Evolutionary conservation across 92 coral and sea anemone species (phyloP).

Genomic region (Umimayanthus kanabou): DNA sequence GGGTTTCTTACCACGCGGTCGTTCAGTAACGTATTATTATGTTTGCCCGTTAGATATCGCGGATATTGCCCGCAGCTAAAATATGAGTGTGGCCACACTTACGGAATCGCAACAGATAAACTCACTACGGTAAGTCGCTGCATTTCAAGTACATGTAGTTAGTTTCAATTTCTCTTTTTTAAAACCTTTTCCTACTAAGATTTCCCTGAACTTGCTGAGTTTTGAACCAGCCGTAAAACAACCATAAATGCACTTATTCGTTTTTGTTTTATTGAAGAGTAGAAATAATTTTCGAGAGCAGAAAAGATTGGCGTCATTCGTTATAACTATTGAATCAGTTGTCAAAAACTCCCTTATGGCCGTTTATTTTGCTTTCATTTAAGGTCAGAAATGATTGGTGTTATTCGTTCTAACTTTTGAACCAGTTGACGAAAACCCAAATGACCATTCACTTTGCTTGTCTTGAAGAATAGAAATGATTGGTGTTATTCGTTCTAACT

Average conservation of each 20-base stretch:
- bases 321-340: not conserved
- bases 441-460: not conserved
- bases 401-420: not conserved
- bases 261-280: not conserved
- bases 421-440: no score
- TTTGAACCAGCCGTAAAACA: not conserved
- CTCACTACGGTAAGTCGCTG: slow-evolving; percentile 77
- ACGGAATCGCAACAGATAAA: slow-evolving; percentile 96
- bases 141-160: not conserved
- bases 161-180: not conserved
- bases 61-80: slow-evolving; percentile 95
- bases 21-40: not conserved
- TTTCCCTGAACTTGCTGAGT: no score
- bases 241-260: not conserved
- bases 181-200: not conserved
- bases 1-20: not conserved
- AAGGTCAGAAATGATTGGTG: not conserved
- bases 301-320: not conserved
- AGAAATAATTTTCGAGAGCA: not conserved
- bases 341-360: not conserved
- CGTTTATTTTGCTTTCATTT: not conserved
- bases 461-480: not conserved
- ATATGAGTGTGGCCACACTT: slow-evolving; percentile 94
- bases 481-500: not conserved
- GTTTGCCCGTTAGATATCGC: slow-evolving; percentile 68